These are phyloP conservation scores for Meteorus colon DNA, from an alignment of 2,888 invertebrate genomes.

Conservation along the genomic window DNA sequence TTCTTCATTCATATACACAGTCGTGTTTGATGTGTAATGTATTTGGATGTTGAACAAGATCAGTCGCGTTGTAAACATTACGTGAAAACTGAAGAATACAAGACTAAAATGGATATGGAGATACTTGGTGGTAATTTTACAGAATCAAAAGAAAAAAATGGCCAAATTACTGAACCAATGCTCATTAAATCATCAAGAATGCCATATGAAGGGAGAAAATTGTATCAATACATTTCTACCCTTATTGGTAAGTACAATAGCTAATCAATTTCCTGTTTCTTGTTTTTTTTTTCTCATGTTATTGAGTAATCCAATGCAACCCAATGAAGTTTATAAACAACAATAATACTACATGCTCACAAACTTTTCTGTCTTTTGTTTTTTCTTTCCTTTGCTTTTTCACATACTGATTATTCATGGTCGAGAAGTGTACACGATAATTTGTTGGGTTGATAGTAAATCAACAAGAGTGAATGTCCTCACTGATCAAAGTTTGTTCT, in stretches of 20 bases:
- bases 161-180: slow-evolving; percentile 44
- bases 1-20: not conserved
- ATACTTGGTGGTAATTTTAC: slow-evolving; percentile 32
- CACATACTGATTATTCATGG: not conserved
- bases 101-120: slow-evolving; percentile 42
- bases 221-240: slow-evolving; percentile 63
- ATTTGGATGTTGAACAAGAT: not conserved
- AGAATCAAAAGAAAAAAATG: slow-evolving; percentile 45
- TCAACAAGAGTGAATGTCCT: slow-evolving; percentile 8
- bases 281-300: not conserved
- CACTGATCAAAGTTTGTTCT: slow-evolving; percentile 15
- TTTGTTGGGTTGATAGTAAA: slow-evolving; percentile 6
- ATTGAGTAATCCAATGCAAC: not conserved
- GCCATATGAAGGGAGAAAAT: slow-evolving; percentile 56
- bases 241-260: slow-evolving; percentile 61
- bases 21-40: not conserved
- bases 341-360: not conserved
- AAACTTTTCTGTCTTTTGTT: not conserved
- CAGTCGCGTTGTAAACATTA: slow-evolving; percentile 1
- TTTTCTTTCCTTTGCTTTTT: not conserved
- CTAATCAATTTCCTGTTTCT: not conserved
- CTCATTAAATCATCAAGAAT: slow-evolving; percentile 29
- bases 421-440: not conserved
- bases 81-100: slow-evolving; percentile 10
- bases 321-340: not conserved